Conservation (phyloP, 2,888 invertebrate genomes). For the Eustalomyia histrio region DNA sequence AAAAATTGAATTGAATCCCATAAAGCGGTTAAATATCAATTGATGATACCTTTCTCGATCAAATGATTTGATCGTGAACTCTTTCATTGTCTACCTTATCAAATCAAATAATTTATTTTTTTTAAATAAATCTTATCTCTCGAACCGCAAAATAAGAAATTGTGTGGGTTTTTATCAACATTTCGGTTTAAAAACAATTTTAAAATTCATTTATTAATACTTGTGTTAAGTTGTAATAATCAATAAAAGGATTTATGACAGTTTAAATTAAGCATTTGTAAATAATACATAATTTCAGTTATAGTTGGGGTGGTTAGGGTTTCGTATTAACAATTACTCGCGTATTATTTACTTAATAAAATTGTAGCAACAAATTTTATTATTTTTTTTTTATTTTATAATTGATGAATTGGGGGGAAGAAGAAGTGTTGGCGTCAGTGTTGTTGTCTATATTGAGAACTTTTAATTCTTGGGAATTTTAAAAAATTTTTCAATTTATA, state of each 20-base stretch:
- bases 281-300: slow-evolving; percentile 23
- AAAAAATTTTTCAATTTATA: neutral
- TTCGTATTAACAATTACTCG: slow-evolving; percentile 30
- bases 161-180: neutral
- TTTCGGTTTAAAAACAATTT: neutral
- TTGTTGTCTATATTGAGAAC: neutral
- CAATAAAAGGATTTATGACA: slow-evolving; percentile 74
- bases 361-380: neutral
- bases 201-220: slow-evolving; percentile 11
- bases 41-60: neutral
- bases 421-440: slow-evolving; percentile 17
- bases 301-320: neutral
- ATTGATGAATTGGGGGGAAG: slow-evolving; percentile 1
- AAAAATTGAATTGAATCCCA: neutral
- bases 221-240: slow-evolving; percentile 66
- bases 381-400: slow-evolving; percentile 24
- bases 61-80: neutral
- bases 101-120: neutral
- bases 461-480: neutral
- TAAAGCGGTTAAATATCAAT: neutral
- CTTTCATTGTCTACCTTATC: neutral
- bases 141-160: neutral
- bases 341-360: slow-evolving; percentile 28
- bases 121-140: neutral
- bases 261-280: slow-evolving; percentile 61